Percentiles rank a stretch among this genome's conserved stretches.
Conservation (phyloP, 2,797 vertebrate species). For the Chrosomus eos region DNA sequence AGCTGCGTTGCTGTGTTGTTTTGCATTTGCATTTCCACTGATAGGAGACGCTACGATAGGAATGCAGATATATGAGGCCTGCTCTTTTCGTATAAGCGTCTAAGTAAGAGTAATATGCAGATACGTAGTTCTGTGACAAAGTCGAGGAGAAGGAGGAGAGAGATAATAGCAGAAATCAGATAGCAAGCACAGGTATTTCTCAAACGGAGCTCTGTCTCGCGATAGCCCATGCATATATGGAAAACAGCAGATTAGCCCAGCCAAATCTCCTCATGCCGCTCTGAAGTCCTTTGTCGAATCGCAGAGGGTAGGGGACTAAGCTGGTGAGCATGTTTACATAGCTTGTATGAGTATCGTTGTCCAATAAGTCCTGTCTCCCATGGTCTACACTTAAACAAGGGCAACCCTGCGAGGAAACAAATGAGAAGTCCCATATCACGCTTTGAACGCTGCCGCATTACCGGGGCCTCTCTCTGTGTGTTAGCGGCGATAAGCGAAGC, state of each 20-base stretch:
- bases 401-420: constrained; percentile 74
- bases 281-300: constrained; percentile 76
- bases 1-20: constrained; percentile 17
- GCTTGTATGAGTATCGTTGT: constrained; percentile 77
- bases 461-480: constrained; percentile 67
- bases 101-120: constrained; percentile 51
- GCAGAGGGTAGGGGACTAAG: constrained; percentile 68
- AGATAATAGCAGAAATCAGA: constrained; percentile 75
- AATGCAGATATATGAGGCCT: constrained; percentile 52
- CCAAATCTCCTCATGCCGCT: constrained; percentile 77
- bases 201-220: constrained; percentile 70
- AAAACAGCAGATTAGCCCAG: constrained; percentile 79
- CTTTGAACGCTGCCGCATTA: constrained; percentile 77
- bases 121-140: constrained; percentile 53
- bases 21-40: constrained; percentile 43
- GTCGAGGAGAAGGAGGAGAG: constrained; percentile 64
- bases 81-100: constrained; percentile 29
- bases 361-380: constrained; percentile 80
- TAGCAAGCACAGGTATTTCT: constrained; percentile 78
- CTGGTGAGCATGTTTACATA: constrained; percentile 80
- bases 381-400: constrained; percentile 80
- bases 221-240: constrained; percentile 80
- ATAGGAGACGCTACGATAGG: constrained; percentile 51
- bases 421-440: constrained; percentile 68
- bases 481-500: constrained; percentile 77